A percentile compares a stretch with the other conserved stretches of the same genome.
phyloP scores from a whole-genome alignment of 2,888 invertebrate species.

The Cabera pusaria region DNA sequence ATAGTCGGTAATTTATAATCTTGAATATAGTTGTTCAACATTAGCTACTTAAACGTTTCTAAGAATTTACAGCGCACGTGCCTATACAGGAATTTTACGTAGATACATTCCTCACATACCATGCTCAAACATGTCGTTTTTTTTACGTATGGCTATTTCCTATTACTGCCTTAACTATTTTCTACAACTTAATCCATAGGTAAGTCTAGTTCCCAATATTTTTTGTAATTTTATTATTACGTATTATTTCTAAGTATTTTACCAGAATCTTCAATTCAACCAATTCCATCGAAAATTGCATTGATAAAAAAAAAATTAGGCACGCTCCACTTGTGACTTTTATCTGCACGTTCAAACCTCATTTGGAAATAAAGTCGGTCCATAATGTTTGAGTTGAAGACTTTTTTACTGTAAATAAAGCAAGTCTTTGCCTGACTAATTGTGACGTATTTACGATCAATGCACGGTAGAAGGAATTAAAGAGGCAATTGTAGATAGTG shows the following conservation, averaged over 20 bases:
- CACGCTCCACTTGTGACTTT: conserved; percentile 40
- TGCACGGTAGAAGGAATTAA: conserved; percentile 60
- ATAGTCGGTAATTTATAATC: no score
- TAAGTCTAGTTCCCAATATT: conserved; percentile 2
- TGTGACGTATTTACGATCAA: conserved; percentile 73
- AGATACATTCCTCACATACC: no score
- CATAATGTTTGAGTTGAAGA: conserved; percentile 40
- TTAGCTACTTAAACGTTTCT: no score
- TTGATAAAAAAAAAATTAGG: conserved; percentile 33
- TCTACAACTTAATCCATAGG: no score
- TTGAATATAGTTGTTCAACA: no score
- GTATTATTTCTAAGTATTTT: no score
- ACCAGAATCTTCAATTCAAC: conserved; percentile 10
- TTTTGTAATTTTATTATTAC: no score
- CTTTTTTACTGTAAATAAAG: conserved; percentile 61
- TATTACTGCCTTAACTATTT: no score
- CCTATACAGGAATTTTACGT: neutral
- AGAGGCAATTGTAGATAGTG: conserved; percentile 54
- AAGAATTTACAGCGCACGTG: conserved; percentile 1
- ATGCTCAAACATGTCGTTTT: no score
- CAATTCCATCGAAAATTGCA: conserved; percentile 25
- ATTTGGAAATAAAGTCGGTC: conserved; percentile 61
- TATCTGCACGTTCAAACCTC: conserved; percentile 44
- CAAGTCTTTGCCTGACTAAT: conserved; percentile 69
- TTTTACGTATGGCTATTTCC: no score